Evolutionary conservation across 2,113 vertebrate genomes (phyloP).

Genomic region (Rhinoptilus africanus): DNA sequence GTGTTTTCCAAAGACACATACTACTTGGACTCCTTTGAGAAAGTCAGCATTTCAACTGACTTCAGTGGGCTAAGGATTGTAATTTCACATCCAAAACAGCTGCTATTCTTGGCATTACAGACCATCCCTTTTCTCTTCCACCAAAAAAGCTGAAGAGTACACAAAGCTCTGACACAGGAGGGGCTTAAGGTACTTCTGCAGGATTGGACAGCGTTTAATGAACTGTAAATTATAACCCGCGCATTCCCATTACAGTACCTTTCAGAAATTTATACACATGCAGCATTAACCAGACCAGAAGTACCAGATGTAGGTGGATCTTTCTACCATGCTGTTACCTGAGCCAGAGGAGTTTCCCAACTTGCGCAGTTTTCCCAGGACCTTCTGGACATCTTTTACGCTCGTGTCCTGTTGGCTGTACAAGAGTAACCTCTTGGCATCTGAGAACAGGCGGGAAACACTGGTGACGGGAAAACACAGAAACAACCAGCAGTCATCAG

Average conservation of each 20-base stretch:
- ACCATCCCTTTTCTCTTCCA: neutral
- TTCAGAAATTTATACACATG: neutral
- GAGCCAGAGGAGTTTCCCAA: slow-evolving; percentile 66
- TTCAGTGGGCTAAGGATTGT: neutral
- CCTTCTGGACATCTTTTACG: slow-evolving; percentile 76
- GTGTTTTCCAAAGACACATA: neutral
- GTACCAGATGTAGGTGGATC: neutral
- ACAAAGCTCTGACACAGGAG: neutral
- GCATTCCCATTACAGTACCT: neutral
- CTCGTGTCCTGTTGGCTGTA: slow-evolving; percentile 91
- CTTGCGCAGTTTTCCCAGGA: slow-evolving; percentile 66
- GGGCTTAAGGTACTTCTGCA: neutral
- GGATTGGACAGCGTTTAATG: neutral
- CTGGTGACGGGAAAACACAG: slow-evolving; percentile 61
- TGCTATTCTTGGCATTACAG: neutral
- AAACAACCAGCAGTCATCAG: neutral
- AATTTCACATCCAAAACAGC: neutral
- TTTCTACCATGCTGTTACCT: slow-evolving; percentile 67
- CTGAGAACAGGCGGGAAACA: slow-evolving; percentile 90
- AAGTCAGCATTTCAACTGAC: neutral
- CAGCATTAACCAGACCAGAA: neutral
- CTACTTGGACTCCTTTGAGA: neutral
- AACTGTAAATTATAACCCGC: fast-evolving
- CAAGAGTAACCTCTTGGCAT: slow-evolving; percentile 89
- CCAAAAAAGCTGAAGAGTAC: neutral